Evolutionary conservation across 2,888 invertebrate species (phyloP).

Genomic region (Vanessa cardui): DNA sequence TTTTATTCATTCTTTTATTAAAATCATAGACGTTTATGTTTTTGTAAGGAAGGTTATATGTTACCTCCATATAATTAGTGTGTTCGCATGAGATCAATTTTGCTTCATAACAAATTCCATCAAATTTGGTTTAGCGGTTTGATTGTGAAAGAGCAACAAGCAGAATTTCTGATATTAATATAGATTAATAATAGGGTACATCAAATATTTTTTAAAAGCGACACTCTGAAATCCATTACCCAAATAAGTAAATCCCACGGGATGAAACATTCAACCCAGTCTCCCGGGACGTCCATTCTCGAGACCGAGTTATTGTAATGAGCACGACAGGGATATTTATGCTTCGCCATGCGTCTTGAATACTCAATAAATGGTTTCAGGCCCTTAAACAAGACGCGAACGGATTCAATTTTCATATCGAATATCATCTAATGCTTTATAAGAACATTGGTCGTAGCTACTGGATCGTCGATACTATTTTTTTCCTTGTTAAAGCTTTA

Average conservation of each 20-base stretch:
- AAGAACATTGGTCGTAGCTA: conserved; percentile 17
- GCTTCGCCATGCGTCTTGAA: conserved; percentile 73
- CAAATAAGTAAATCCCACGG: conserved; percentile 71
- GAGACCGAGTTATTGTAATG: conserved; percentile 77
- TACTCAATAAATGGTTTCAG: conserved; percentile 64
- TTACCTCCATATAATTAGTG: no score
- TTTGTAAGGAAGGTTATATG: background rate
- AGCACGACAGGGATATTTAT: conserved; percentile 80
- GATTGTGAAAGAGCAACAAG: no score
- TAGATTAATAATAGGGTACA: no score
- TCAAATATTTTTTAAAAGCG: background rate
- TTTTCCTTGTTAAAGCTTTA: background rate
- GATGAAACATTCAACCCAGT: conserved; percentile 66
- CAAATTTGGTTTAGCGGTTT: no score
- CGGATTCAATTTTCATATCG: conserved; percentile 31
- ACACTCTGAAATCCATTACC: conserved; percentile 65
- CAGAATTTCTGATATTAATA: no score
- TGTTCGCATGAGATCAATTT: no score
- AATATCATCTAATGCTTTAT: conserved; percentile 26
- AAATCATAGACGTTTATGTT: background rate
- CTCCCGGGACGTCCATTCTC: conserved; percentile 63
- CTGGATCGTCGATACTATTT: conserved; percentile 17
- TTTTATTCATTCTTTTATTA: background rate
- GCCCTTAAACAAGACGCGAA: conserved; percentile 30
- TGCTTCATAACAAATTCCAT: no score